phyloP scores from a whole-genome alignment of 2,113 vertebrate genomes.

The Callipepla squamata region DNA sequence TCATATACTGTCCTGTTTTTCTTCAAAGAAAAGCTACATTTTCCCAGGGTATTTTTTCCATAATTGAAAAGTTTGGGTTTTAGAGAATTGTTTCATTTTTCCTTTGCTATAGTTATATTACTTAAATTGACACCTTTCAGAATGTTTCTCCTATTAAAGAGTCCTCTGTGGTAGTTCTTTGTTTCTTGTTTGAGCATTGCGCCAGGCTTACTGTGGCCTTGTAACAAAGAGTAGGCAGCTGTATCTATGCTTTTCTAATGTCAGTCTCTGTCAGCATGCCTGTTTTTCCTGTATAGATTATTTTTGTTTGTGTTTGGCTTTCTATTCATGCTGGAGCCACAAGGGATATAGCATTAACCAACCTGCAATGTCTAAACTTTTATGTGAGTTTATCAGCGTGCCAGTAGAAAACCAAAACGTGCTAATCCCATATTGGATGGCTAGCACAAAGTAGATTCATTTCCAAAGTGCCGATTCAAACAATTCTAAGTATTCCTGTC shows the following conservation, averaged over 20 bases:
- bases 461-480: background rate
- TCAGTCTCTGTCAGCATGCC: conserved; percentile 12
- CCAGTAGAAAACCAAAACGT: background rate
- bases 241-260: conserved; percentile 32
- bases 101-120: conserved; percentile 57
- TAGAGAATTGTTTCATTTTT: conserved; percentile 57
- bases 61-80: conserved; percentile 44
- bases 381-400: background rate
- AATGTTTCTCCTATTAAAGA: conserved; percentile 54
- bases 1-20: background rate
- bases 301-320: conserved; percentile 34
- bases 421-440: background rate
- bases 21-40: background rate
- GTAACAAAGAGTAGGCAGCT: conserved; percentile 62
- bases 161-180: conserved; percentile 53
- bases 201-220: conserved; percentile 47
- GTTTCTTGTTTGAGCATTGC: conserved; percentile 54
- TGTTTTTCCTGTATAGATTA: background rate
- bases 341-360: background rate
- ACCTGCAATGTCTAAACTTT: conserved; percentile 13
- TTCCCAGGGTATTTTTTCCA: background rate
- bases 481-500: conserved; percentile 57
- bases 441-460: background rate
- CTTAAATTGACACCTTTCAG: conserved; percentile 67
- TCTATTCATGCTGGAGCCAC: background rate